Percentiles rank a stretch among this genome's conserved stretches.
Conservation (phyloP, 92 coral and sea anemone species). For the Anthopleura xanthogrammica region DNA sequence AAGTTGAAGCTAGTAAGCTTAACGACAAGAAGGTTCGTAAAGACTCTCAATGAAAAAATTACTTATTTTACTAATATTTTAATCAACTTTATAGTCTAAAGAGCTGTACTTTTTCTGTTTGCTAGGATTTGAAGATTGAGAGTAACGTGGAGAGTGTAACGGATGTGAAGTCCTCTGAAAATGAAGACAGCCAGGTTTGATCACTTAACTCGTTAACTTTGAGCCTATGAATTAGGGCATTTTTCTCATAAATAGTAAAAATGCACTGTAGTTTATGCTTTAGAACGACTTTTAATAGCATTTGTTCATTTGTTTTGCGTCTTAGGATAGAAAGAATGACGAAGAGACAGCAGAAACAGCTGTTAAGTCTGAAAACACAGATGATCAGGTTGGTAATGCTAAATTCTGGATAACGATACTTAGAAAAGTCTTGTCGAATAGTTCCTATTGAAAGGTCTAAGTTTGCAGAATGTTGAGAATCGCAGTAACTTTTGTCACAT, state of each 20-base stretch:
- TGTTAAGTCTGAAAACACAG: background rate
- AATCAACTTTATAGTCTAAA: background rate
- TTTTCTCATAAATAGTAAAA: background rate
- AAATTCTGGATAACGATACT: background rate
- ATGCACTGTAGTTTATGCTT: too few relatives aligned
- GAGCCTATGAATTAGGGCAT: background rate
- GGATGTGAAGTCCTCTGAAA: background rate
- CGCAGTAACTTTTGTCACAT: too few relatives aligned
- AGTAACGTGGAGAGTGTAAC: background rate
- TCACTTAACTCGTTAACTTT: background rate
- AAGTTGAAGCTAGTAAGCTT: background rate
- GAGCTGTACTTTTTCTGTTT: background rate
- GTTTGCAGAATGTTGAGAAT: too few relatives aligned
- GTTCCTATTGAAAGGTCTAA: too few relatives aligned
- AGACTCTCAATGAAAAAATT: background rate
- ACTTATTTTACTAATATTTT: background rate
- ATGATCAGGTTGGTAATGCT: background rate
- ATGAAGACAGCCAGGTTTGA: background rate
- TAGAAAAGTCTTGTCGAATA: too few relatives aligned
- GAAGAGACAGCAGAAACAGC: background rate
- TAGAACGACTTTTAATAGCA: background rate
- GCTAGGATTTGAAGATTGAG: background rate
- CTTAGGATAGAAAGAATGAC: background rate
- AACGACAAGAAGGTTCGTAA: background rate
- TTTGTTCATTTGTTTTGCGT: background rate